phyloP scores from a whole-genome alignment of 2,797 vertebrate species.

The Poecilia wingei region DNA sequence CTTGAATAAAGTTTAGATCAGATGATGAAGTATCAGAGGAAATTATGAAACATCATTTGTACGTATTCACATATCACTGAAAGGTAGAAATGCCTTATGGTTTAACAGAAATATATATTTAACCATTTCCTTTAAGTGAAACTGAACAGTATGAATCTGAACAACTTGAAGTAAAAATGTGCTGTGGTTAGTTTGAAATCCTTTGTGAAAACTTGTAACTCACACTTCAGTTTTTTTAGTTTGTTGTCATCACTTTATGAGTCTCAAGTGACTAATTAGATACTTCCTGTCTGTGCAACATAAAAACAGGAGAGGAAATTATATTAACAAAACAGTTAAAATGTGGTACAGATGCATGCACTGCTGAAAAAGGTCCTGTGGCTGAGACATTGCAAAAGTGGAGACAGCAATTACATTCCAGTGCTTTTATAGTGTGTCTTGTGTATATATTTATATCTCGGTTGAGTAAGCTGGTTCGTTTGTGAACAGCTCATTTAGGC shows the following conservation, averaged over 20 bases:
- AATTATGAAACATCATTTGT: background rate
- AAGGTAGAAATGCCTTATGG: background rate
- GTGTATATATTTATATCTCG: background rate
- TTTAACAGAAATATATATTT: background rate
- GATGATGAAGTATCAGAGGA: background rate
- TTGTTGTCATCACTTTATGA: background rate
- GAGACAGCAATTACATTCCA: background rate
- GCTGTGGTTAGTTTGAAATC: background rate
- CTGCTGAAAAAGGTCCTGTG: background rate
- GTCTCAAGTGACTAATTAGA: background rate
- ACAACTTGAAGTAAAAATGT: background rate
- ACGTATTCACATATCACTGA: background rate
- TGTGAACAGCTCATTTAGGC: background rate
- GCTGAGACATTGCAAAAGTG: background rate
- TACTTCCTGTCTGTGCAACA: background rate
- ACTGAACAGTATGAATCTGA: background rate
- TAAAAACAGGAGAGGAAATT: background rate
- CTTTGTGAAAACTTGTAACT: background rate
- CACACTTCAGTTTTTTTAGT: background rate
- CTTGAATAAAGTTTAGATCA: too few relatives aligned
- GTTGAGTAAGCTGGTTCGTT: background rate
- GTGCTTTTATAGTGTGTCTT: background rate
- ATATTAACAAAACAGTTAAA: background rate
- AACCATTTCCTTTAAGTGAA: background rate
- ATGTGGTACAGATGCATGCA: background rate